Conservation (phyloP, 2,888 invertebrate genomes). For the Dryococelus australis region DNA sequence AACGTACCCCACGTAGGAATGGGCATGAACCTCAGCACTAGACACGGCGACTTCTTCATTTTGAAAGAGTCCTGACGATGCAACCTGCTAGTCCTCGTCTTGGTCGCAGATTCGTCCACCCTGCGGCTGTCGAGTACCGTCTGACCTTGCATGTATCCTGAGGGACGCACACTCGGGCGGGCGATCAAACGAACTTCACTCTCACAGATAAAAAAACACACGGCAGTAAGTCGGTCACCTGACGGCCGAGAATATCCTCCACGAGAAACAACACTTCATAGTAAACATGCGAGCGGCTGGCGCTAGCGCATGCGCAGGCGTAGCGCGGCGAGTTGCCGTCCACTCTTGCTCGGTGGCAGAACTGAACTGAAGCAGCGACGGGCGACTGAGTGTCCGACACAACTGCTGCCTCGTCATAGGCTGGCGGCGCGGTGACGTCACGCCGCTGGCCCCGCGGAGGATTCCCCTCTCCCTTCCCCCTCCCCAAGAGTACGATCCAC, state of each 20-base stretch:
- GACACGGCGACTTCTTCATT: conserved; percentile 68
- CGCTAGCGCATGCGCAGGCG: background rate
- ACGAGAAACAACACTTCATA: background rate
- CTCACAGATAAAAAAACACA: background rate
- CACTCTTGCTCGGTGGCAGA: background rate
- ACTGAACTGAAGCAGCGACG: background rate
- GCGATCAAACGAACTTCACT: background rate
- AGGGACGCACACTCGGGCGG: background rate
- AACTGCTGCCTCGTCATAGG: conserved; percentile 28
- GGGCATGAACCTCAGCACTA: conserved; percentile 68
- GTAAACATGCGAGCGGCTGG: background rate
- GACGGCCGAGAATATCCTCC: background rate
- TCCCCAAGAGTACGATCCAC: background rate
- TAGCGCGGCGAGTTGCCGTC: background rate
- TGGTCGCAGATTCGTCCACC: background rate
- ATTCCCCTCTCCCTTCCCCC: conserved; percentile 19
- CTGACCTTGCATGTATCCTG: conserved; percentile 16
- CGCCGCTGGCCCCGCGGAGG: background rate
- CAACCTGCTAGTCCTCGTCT: background rate
- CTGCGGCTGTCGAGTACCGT: background rate
- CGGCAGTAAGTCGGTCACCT: background rate
- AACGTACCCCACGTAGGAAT: conserved; percentile 56
- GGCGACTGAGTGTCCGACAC: background rate
- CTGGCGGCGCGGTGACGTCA: conserved; percentile 22
- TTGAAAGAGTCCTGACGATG: conserved; percentile 28